Base-by-base conservation (phyloP, 1,140 invertebrate species). In the Solenopsis fugax region DNA sequence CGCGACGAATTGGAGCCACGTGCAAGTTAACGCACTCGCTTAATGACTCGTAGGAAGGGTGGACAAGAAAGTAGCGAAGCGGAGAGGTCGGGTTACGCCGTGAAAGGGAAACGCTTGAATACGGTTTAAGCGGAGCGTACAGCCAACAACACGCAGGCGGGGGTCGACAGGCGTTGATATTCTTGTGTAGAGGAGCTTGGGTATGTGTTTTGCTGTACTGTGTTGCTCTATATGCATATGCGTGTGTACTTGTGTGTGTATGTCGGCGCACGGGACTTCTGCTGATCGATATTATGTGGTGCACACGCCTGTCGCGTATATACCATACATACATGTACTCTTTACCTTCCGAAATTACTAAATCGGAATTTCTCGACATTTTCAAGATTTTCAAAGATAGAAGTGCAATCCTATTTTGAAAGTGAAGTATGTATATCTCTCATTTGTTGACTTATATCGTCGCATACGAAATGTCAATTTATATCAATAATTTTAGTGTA, bases 231-330 rank as follows among this genome's bases (percentile, higher is more conserved):
- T 75, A 34, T 69, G 60, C 9, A 3, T 10, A 50, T 62, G 64
- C 65, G 65, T 85, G 52, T 65, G 67, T 67, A 45, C 12, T 48
- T 10, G 45, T 80, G 45, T 58, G 69, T 67, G 76, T 87, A 37
- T 77, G 71, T 18, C 29, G 64, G 78, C 72, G 82, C 76, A 92
- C 81, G 87, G 87, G 86, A 85, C 90, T 91, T 90, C 93, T 93
- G 88, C 93, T 92, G 93, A 92, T 94, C 93, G 93, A 93, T 94
- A 93, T 91, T 93, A 93, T 88, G 72, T 73, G 65, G 76, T 87
- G 85, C 91, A 84, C 76, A 84, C 76, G 76, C 75, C 67, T 73
- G 41, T 72, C 37, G 52, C 69, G 52, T 75, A 75, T n/a, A 24
- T 84, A 73, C 52, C 69, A 37, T 75, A 75, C 13, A 24, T 84